Percentiles rank a stretch among this genome's conserved stretches.
phyloP scores from a whole-genome alignment of 2,113 vertebrate species.

The Dipodomys spectabilis region DNA sequence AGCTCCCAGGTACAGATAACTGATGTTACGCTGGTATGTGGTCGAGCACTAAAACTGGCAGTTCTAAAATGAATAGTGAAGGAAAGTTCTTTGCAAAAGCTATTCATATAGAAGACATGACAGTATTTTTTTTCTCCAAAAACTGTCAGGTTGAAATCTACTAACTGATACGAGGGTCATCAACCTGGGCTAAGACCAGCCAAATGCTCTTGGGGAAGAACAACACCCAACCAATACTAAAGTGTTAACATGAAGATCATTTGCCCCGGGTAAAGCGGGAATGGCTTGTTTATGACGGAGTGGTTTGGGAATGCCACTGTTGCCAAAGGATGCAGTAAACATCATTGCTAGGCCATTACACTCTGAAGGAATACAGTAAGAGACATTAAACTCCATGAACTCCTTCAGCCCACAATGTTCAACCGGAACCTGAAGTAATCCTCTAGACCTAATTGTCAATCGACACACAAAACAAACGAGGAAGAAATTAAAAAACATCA shows the following conservation, averaged over 20 bases:
- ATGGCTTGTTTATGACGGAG: neutral
- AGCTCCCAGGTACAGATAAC: neutral
- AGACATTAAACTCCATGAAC: neutral
- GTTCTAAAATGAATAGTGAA: neutral
- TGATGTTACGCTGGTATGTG: neutral
- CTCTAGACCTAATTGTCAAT: slow-evolving; percentile 13
- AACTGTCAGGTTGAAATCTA: neutral
- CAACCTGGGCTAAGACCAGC: neutral
- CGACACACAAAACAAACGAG: neutral
- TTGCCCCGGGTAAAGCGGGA: neutral
- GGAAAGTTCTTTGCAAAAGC: neutral
- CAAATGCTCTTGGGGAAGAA: neutral
- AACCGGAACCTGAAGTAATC: neutral
- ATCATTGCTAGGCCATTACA: neutral
- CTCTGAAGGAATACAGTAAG: rapidly evolving
- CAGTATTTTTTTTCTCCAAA: neutral
- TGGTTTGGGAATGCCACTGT: neutral
- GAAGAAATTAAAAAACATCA: neutral
- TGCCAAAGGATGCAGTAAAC: neutral
- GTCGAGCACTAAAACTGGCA: neutral
- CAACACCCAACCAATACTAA: neutral
- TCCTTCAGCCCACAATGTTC: neutral
- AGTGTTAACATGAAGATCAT: neutral
- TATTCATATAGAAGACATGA: neutral
- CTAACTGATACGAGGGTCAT: neutral